phyloP scores from a whole-genome alignment of 2,888 invertebrate species.

The Oegoconia quadripuncta region DNA sequence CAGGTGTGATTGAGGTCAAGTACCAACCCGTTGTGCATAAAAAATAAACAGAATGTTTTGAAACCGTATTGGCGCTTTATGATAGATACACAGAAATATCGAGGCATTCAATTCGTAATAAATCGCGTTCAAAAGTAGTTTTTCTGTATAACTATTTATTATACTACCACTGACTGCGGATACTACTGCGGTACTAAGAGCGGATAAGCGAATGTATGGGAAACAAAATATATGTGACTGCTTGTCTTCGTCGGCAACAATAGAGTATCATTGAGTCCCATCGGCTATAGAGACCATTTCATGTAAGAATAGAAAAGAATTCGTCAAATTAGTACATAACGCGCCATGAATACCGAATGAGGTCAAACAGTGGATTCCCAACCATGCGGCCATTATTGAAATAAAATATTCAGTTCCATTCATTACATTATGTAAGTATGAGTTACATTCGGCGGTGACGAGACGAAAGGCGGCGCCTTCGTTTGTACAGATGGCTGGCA shows the following conservation, averaged over 20 bases:
- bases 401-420: constrained; percentile 77
- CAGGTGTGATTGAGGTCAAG: too few species aligned
- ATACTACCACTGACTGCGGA: too few species aligned
- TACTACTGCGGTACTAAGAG: too few species aligned
- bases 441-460: constrained; percentile 52
- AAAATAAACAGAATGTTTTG: too few species aligned
- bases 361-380: constrained; percentile 73
- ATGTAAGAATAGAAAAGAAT: constrained; percentile 65
- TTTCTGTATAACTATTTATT: too few species aligned
- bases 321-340: constrained; percentile 76
- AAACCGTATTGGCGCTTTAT: too few species aligned
- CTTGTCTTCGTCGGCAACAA: constrained; percentile 16
- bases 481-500: constrained; percentile 71
- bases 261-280: constrained; percentile 33
- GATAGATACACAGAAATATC: too few species aligned
- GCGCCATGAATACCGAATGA: constrained; percentile 73
- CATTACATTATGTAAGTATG: constrained; percentile 57
- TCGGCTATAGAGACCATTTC: constrained; percentile 69
- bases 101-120: too few species aligned
- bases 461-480: constrained; percentile 63
- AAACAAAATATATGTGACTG: neutral
- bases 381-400: constrained; percentile 66
- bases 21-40: too few species aligned
- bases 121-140: too few species aligned
- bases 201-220: too few species aligned